A percentile compares a stretch with the other conserved stretches of the same genome.
Conservation (phyloP, 1,140 invertebrate species). For the Drosophila triauraria region DNA sequence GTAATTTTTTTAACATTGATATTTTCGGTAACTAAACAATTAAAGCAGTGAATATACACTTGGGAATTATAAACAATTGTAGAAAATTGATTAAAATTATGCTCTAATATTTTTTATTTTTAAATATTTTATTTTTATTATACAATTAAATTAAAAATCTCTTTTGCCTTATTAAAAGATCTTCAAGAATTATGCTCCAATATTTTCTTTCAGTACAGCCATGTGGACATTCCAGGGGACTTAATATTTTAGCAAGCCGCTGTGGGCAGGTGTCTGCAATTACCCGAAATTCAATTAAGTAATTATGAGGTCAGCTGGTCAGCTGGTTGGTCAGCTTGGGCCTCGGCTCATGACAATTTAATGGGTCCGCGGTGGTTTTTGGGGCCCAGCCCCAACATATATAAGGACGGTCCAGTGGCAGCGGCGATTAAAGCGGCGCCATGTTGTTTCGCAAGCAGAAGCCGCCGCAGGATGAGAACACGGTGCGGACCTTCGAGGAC, state of each 20-base stretch:
- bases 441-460: constrained; percentile 56
- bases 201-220: constrained; percentile 4
- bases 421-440: not conserved
- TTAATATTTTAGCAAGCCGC: constrained; percentile 55
- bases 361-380: constrained; percentile 23
- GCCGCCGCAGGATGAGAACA: constrained; percentile 8
- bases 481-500: constrained; percentile 64
- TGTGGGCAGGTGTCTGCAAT: constrained; percentile 64
- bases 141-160: not conserved
- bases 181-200: no score
- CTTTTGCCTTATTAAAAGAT: no score
- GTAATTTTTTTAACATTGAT: not conserved
- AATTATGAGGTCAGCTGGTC: constrained; percentile 34
- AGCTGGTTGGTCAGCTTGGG: constrained; percentile 4
- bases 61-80: not conserved
- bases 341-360: constrained; percentile 61
- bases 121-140: not conserved
- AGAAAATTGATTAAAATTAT: no score
- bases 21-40: not conserved
- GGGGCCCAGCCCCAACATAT: not conserved
- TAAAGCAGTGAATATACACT: not conserved
- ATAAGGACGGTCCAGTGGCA: constrained; percentile 34
- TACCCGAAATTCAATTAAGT: constrained; percentile 51
- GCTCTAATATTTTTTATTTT: no score
- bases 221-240: constrained; percentile 12